Conservation (phyloP, 2,113 vertebrate genomes). For the Vulpes ferrilata region DNA sequence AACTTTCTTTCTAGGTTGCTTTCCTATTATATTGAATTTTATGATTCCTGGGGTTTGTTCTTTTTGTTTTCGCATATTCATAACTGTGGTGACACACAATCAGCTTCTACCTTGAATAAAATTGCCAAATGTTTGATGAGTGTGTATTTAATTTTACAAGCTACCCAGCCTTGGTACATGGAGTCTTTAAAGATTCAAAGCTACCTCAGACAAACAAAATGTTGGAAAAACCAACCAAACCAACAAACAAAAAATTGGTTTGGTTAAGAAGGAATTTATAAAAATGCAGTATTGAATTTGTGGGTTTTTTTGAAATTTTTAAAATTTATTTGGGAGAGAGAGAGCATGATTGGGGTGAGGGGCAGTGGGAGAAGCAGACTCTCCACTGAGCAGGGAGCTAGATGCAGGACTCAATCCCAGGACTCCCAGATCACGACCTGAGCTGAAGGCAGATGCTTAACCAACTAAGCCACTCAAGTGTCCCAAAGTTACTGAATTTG, state of each 20-base stretch:
- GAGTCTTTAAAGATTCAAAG: neutral
- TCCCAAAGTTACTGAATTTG: neutral
- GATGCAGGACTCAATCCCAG: too few species aligned
- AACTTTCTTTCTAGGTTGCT: neutral
- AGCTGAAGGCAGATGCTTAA: too few species aligned
- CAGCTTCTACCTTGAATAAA: slow-evolving; percentile 1
- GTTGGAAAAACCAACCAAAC: neutral
- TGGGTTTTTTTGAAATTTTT: too few species aligned
- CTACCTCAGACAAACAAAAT: neutral
- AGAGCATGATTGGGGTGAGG: too few species aligned
- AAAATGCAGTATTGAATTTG: neutral
- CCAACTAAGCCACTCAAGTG: too few species aligned
- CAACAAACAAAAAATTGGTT: neutral
- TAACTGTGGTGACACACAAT: neutral
- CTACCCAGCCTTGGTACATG: neutral
- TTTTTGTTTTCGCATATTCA: neutral
- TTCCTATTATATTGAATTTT: neutral
- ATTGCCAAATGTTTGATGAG: neutral
- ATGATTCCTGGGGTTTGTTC: neutral
- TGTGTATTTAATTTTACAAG: neutral
- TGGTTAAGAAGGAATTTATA: neutral
- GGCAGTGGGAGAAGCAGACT: too few species aligned
- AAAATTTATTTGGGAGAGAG: too few species aligned
- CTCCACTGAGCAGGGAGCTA: too few species aligned
- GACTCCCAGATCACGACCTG: too few species aligned